A percentile compares a stretch with the other conserved stretches of the same genome.
Evolutionary conservation across 2,888 invertebrate species (phyloP).

Genomic region (Flexamia atlantica): DNA sequence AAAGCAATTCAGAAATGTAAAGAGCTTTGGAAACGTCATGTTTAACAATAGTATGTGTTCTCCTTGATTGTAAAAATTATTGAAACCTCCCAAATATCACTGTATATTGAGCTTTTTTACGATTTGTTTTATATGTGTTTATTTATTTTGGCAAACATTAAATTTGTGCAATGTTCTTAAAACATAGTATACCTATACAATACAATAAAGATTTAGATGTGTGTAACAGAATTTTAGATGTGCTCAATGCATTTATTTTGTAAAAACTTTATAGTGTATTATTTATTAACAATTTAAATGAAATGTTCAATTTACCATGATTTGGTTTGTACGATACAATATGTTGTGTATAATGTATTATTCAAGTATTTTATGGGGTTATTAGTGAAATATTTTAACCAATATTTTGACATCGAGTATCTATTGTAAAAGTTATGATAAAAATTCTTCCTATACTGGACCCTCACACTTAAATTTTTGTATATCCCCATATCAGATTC

Average conservation of each 20-base stretch:
- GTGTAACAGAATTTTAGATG: constrained; percentile 10
- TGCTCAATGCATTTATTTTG: constrained; percentile 51
- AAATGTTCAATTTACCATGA: background rate
- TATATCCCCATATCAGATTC: too few species aligned
- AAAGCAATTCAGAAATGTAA: background rate
- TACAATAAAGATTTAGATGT: constrained; percentile 41
- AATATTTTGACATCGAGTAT: too few species aligned
- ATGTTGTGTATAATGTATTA: constrained; percentile 1
- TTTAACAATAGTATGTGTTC: constrained; percentile 19
- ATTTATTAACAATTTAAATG: background rate
- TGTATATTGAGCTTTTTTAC: constrained; percentile 36
- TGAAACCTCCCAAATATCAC: background rate
- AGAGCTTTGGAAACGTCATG: background rate
- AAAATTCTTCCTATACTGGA: too few species aligned
- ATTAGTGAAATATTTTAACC: background rate
- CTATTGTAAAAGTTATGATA: too few species aligned
- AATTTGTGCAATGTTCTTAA: constrained; percentile 16
- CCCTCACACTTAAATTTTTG: too few species aligned
- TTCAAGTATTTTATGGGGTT: background rate
- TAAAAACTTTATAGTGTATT: background rate
- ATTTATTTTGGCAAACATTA: constrained; percentile 36
- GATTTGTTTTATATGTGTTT: constrained; percentile 2
- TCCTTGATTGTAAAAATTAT: constrained; percentile 1
- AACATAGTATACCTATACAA: constrained; percentile 5
- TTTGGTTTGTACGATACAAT: constrained; percentile 2